These are phyloP conservation scores for Anastrepha obliqua DNA, from an alignment of 1,140 invertebrate genomes.

Conservation along the genomic window DNA sequence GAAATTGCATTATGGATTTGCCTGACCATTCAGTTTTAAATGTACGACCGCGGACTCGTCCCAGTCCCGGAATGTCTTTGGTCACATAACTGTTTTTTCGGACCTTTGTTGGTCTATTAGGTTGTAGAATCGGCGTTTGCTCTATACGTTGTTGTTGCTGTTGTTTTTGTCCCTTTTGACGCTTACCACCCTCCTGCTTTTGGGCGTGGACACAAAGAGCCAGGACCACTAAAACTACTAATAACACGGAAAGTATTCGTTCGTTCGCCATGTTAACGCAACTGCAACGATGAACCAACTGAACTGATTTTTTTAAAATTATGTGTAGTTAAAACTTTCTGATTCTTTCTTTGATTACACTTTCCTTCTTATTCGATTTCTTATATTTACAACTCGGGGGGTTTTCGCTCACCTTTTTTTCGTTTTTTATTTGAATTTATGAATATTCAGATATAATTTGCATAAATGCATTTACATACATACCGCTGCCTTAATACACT, in stretches of 20 bases:
- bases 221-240: slow-evolving; percentile 44
- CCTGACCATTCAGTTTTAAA: slow-evolving; percentile 66
- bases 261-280: slow-evolving; percentile 50
- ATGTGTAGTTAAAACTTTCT: background rate
- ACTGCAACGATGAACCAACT: background rate
- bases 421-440: background rate
- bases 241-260: background rate
- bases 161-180: slow-evolving; percentile 34
- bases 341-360: background rate
- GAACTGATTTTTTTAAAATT: background rate
- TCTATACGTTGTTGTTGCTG: background rate
- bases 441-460: background rate
- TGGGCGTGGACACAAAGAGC: background rate
- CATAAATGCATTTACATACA: background rate
- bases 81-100: slow-evolving; percentile 40
- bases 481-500: background rate
- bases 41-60: slow-evolving; percentile 66
- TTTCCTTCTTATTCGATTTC: background rate
- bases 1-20: slow-evolving; percentile 67
- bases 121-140: background rate
- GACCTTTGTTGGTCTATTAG: background rate
- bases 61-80: slow-evolving; percentile 63
- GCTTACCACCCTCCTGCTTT: background rate
- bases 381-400: background rate
- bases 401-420: background rate